A percentile compares a stretch with the other conserved stretches of the same genome.
phyloP scores from a whole-genome alignment of 30 jellyfish, hydroid and myxozoan genomes.

The Cassiopea xamachana region DNA sequence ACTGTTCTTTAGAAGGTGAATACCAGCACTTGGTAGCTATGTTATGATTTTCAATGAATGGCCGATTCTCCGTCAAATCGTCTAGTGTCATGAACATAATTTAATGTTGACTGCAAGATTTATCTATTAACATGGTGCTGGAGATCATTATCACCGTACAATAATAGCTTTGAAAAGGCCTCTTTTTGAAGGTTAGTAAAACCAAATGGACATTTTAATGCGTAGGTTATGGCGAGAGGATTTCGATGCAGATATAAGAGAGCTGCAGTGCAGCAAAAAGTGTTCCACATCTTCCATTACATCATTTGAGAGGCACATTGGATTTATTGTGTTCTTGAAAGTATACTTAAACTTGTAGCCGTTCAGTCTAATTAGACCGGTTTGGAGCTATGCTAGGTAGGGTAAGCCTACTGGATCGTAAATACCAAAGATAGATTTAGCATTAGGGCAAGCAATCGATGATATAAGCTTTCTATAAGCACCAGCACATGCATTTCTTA shows the following conservation, averaged over 20 bases:
- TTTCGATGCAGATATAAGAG: background rate
- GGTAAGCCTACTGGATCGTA: background rate
- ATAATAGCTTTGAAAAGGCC: too few species aligned
- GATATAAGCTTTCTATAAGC: background rate
- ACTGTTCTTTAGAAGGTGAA: too few species aligned
- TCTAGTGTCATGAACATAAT: too few species aligned
- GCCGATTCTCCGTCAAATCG: too few species aligned
- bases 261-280: background rate
- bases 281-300: background rate
- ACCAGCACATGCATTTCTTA: constrained; percentile 29
- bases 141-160: too few species aligned
- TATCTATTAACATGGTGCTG: too few species aligned
- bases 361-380: background rate
- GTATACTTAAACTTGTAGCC: constrained; percentile 20
- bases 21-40: too few species aligned
- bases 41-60: too few species aligned
- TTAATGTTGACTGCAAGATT: too few species aligned
- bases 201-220: background rate
- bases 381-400: background rate
- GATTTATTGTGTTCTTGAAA: constrained; percentile 7
- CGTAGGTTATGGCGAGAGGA: background rate
- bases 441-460: constrained; percentile 4
- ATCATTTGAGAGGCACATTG: constrained; percentile 7
- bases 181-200: too few species aligned
- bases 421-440: background rate